Percentiles rank a stretch among this genome's conserved stretches.
Conservation (phyloP, 2,797 vertebrate genomes). For the Chelon auratus region DNA sequence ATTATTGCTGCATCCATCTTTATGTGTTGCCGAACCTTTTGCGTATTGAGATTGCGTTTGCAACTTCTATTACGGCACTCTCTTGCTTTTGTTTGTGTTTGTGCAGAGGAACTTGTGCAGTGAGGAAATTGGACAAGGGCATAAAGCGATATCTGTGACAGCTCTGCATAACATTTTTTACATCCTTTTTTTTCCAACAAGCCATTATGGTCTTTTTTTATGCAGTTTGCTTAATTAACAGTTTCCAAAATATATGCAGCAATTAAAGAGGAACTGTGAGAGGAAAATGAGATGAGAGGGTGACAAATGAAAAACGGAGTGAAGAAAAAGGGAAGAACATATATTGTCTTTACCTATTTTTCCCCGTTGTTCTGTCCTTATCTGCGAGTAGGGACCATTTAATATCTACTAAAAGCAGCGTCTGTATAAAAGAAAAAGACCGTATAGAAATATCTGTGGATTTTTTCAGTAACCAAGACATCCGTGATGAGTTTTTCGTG, state of each 20-base stretch:
- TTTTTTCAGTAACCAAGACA: neutral
- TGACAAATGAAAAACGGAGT: neutral
- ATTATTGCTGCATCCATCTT: constrained; percentile 27
- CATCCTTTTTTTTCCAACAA: constrained; percentile 15
- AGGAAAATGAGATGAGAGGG: neutral
- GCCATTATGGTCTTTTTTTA: neutral
- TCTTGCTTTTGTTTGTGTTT: constrained; percentile 7
- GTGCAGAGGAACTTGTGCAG: neutral
- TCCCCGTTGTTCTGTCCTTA: constrained; percentile 4
- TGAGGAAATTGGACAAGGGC: constrained; percentile 12
- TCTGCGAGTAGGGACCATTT: constrained; percentile 10
- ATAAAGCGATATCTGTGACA: constrained; percentile 28
- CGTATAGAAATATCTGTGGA: neutral
- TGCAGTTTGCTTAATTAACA: neutral
- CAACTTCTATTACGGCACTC: constrained; percentile 5
- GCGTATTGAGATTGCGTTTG: constrained; percentile 31
- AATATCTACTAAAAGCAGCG: neutral
- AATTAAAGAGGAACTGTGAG: neutral
- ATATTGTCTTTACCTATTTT: neutral
- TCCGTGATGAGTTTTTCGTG: neutral
- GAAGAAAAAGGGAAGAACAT: neutral
- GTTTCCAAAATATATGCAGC: no score
- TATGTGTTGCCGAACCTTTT: constrained; percentile 19
- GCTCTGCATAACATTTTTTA: neutral
- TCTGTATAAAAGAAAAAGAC: neutral